phyloP scores from a whole-genome alignment of 23 tunicate genomes.

The Styela plicata region DNA sequence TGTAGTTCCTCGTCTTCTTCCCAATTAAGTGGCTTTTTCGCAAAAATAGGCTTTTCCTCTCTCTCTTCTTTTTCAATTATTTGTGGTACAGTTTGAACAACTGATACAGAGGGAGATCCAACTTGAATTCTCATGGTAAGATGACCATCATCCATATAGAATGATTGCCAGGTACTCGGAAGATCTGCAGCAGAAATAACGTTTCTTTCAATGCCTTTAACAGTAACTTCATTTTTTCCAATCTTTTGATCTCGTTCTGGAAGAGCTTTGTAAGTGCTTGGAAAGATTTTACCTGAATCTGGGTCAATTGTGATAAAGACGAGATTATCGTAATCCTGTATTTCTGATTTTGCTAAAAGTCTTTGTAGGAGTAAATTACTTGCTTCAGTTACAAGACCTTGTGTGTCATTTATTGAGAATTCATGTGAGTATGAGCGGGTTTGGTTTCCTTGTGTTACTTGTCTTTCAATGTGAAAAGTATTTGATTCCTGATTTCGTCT shows the following conservation, averaged over 20 bases:
- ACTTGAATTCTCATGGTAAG: constrained; percentile 76
- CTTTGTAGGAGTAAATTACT: constrained; percentile 53
- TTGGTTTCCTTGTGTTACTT: constrained; percentile 43
- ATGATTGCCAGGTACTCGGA: constrained; percentile 79
- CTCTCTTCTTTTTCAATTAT: constrained; percentile 48
- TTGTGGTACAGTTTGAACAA: constrained; percentile 64
- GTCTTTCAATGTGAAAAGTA: constrained; percentile 36
- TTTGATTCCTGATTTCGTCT: constrained; percentile 47
- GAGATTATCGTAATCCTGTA: constrained; percentile 29
- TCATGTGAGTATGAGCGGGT: constrained; percentile 18
- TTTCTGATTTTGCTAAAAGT: constrained; percentile 40
- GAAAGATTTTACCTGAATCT: constrained; percentile 53
- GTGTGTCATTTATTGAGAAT: constrained; percentile 31
- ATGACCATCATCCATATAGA: constrained; percentile 84
- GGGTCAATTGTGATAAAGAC: constrained; percentile 50
- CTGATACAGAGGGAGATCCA: constrained; percentile 55
- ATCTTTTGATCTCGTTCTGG: constrained; percentile 69
- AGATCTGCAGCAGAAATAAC: constrained; percentile 45
- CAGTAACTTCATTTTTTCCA: constrained; percentile 49
- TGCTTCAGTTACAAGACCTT: constrained; percentile 79
- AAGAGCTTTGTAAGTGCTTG: constrained; percentile 46
- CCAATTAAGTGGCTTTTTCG: constrained; percentile 61
- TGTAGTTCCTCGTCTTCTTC: constrained; percentile 78
- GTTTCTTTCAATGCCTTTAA: constrained; percentile 72
- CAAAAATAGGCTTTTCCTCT: constrained; percentile 72